Evolutionary conservation across 2,888 invertebrate species (phyloP).

Genomic region (Idaea straminata): DNA sequence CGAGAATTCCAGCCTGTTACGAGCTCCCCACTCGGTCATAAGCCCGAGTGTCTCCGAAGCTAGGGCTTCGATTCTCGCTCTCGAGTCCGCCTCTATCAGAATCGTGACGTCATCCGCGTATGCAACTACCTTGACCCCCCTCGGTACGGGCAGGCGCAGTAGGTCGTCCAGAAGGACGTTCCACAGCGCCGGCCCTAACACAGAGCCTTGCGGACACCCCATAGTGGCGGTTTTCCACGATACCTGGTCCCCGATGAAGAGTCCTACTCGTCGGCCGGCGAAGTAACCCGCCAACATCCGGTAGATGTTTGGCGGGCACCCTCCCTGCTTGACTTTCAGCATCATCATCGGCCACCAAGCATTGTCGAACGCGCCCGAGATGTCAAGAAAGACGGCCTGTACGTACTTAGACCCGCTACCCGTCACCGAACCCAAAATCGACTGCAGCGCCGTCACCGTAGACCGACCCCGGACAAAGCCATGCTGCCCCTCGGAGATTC

Average conservation of each 20-base stretch:
- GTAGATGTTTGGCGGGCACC: neutral
- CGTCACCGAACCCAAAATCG: neutral
- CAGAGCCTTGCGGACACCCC: neutral
- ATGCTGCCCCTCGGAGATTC: slow-evolving; percentile 7
- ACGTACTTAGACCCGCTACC: slow-evolving; percentile 6
- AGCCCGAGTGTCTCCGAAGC: slow-evolving; percentile 4
- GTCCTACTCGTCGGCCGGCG: neutral
- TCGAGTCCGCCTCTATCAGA: slow-evolving; percentile 13
- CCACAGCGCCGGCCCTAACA: too few relatives aligned
- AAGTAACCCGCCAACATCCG: slow-evolving; percentile 1
- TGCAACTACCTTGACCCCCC: neutral
- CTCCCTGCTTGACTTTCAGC: slow-evolving; percentile 11
- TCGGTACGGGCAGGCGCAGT: neutral
- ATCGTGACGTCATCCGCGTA: neutral
- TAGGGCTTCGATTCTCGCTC: slow-evolving; percentile 14
- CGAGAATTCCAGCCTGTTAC: slow-evolving; percentile 29
- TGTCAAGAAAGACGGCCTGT: slow-evolving; percentile 31
- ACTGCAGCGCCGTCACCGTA: neutral
- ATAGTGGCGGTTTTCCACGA: neutral
- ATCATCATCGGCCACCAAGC: slow-evolving; percentile 35
- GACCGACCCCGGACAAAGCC: neutral
- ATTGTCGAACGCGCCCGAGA: slow-evolving; percentile 39
- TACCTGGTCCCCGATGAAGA: neutral
- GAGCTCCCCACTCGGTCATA: slow-evolving; percentile 18
- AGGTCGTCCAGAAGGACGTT: too few relatives aligned